These are phyloP conservation scores for Tapera naevia DNA, from an alignment of 2,797 vertebrate genomes.

Conservation along the genomic window DNA sequence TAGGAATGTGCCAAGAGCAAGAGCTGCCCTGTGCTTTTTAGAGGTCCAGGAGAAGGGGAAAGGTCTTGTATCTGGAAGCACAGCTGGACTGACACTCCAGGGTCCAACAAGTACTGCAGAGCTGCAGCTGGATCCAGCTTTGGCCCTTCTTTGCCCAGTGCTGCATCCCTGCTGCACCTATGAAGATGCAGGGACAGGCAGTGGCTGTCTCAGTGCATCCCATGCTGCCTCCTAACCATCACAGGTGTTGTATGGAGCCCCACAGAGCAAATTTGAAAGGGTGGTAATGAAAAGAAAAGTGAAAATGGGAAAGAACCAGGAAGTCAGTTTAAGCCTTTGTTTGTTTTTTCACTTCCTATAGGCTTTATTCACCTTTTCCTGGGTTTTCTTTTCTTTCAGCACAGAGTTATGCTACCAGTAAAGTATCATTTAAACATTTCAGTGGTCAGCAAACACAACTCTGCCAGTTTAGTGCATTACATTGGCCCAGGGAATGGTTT, in stretches of 20 bases:
- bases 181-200: rapidly evolving
- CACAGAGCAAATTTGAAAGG: neutral
- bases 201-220: neutral
- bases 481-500: neutral
- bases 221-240: neutral
- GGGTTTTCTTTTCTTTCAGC: neutral
- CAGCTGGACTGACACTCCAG: neutral
- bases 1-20: neutral
- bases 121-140: neutral
- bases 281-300: neutral
- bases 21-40: neutral
- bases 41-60: neutral
- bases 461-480: neutral
- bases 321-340: neutral
- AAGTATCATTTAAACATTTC: neutral
- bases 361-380: neutral
- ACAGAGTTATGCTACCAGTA: neutral
- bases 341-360: neutral
- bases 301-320: neutral
- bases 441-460: neutral
- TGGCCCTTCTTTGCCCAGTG: neutral
- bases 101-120: rapidly evolving
- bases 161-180: neutral
- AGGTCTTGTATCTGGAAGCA: neutral
- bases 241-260: rapidly evolving